Percentiles rank a stretch among this genome's conserved stretches.
Conservation (phyloP, 2,888 invertebrate genomes). For the Nomada hirtipes region DNA sequence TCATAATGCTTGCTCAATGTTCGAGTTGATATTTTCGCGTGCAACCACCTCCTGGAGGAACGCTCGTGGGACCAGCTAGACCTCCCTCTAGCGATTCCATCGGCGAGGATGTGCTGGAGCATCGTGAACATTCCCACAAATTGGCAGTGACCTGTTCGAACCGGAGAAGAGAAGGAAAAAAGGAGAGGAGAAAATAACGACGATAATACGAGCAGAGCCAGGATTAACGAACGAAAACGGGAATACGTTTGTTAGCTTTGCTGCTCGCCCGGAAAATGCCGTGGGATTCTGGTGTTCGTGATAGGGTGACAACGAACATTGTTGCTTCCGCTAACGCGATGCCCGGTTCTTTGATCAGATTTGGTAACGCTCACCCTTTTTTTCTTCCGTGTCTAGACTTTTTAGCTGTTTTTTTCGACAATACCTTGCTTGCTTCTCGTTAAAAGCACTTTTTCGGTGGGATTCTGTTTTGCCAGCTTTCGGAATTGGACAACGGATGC, state of each 20-base stretch:
- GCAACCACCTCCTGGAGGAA: conserved; percentile 67
- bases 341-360: conserved; percentile 14
- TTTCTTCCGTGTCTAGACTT: no score
- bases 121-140: conserved; percentile 72
- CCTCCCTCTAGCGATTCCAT: conserved; percentile 71
- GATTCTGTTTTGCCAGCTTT: no score
- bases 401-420: no score
- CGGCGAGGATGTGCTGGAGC: conserved; percentile 36
- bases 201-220: conserved; percentile 26
- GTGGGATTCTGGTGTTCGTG: conserved; percentile 7
- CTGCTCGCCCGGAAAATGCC: conserved; percentile 22
- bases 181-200: conserved; percentile 48
- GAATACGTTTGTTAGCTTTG: conserved; percentile 42
- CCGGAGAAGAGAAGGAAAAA: conserved; percentile 1
- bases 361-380: background rate
- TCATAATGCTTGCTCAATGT: conserved; percentile 78
- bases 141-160: conserved; percentile 56
- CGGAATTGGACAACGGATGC: no score
- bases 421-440: conserved; percentile 8
- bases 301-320: conserved; percentile 21
- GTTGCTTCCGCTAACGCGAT: conserved; percentile 15
- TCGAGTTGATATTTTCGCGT: conserved; percentile 75
- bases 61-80: conserved; percentile 81
- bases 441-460: no score
- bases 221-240: conserved; percentile 57